Conservation (phyloP, 2,113 vertebrate genomes). For the Ondatra zibethicus region DNA sequence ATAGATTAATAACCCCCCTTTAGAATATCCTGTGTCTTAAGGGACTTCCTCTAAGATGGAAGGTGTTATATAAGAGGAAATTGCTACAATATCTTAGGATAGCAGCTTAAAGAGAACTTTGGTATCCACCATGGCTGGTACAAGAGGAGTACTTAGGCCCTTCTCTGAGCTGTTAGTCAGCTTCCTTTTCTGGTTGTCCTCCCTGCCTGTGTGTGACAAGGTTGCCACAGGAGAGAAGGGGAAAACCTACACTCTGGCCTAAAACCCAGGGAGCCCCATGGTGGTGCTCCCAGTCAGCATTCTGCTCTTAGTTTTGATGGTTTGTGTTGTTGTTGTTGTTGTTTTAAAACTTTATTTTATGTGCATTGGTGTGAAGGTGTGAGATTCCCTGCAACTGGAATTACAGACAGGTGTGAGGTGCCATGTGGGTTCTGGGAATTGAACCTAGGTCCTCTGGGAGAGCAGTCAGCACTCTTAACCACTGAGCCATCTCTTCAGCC, state of each 20-base stretch:
- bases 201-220: neutral
- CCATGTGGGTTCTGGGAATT: too few relatives aligned
- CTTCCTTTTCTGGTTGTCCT: neutral
- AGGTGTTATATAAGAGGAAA: neutral
- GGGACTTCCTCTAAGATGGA: neutral
- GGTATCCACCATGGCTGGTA: fast-evolving
- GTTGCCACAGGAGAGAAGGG: neutral
- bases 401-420: too few relatives aligned
- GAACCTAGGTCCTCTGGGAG: too few relatives aligned
- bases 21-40: neutral
- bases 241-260: neutral
- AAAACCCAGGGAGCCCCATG: neutral
- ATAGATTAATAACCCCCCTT: neutral
- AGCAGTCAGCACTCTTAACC: too few relatives aligned
- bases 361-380: too few relatives aligned
- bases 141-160: neutral
- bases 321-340: too few relatives aligned
- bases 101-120: neutral
- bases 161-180: neutral
- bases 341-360: too few relatives aligned
- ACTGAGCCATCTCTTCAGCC: too few relatives aligned
- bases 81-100: neutral
- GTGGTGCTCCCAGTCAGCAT: neutral
- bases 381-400: too few relatives aligned
- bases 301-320: neutral